A percentile compares a stretch with the other conserved stretches of the same genome.
phyloP scores from a whole-genome alignment of 2,888 invertebrate species.

The Stramonita haemastoma region DNA sequence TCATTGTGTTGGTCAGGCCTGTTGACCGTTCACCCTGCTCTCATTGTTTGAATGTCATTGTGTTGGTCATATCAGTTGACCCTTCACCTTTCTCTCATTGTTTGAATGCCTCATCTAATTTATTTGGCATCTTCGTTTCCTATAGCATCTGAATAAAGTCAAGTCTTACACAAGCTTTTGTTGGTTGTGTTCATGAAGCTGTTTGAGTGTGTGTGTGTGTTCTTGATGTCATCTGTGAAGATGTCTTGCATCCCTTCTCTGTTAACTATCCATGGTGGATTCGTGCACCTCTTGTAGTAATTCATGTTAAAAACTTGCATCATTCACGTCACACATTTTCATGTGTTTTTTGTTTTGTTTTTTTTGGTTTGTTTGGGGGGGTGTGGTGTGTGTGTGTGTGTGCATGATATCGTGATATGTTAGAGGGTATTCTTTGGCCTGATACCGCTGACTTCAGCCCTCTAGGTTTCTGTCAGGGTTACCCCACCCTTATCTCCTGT shows the following conservation, averaged over 20 bases:
- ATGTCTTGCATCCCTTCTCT: not conserved
- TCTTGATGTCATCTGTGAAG: not conserved
- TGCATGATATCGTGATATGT: not conserved
- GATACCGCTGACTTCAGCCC: no score
- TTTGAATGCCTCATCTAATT: slow-evolving; percentile 43
- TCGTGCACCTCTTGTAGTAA: not conserved
- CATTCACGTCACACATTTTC: no score
- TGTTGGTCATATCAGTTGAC: not conserved
- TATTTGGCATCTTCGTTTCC: slow-evolving; percentile 42
- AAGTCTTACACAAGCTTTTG: slow-evolving; percentile 5
- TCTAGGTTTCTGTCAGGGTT: no score
- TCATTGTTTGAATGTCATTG: slow-evolving; percentile 14
- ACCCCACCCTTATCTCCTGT: no score
- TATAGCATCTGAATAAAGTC: slow-evolving; percentile 38
- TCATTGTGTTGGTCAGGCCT: slow-evolving; percentile 1
- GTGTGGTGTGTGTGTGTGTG: slow-evolving; percentile 13
- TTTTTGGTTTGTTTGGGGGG: no score
- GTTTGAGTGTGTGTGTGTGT: not conserved
- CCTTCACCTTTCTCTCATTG: slow-evolving; percentile 31
- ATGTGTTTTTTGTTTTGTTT: not conserved
- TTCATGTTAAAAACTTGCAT: not conserved
- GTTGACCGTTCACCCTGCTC: slow-evolving; percentile 21
- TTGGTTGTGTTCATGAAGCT: not conserved
- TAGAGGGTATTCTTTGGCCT: no score
- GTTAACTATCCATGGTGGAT: not conserved